Evolutionary conservation across 2,888 invertebrate genomes (phyloP), one percentile per base, ranked within the genome.

Genomic region (Polymixis flavicincta): DNA sequence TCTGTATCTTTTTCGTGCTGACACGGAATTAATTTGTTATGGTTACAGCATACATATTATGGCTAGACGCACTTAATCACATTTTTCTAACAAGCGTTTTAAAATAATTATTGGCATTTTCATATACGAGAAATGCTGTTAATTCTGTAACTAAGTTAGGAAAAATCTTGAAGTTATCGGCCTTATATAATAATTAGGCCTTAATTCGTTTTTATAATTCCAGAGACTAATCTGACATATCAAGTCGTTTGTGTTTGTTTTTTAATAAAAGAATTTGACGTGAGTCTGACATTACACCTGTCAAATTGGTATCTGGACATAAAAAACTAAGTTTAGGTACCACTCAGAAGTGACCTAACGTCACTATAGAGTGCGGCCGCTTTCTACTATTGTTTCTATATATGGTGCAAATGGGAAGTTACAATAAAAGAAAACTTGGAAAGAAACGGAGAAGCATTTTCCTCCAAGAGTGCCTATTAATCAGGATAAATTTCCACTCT

Each of bases 311-410:
- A 11, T 42, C 42, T 42, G 42, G 42, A 0, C 2, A 9, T 42
- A 42, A 42, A 42, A 11, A 42, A 42, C 11, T 0, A 11, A 42
- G 1, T 9, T 11, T 9, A 45, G 32, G 32, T 11, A 59, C 22
- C 22, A 32, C 28, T 57, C 0, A 13, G 2, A 59, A 59, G 22
- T 32, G 0, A 22, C 22, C 11, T 32, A 13, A 11, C 25, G 1
- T 14, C 42, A 7, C 1, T n/a, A 11, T 17, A 1, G 7, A 17
- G 6, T 7, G 19, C 2, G 4, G 4, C 19, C 1, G 0, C 28
- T 14, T 28, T 50, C 22, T 22, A n/a, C 32, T n/a, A 50, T 32
- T 11, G 37, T 37, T 37, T 37, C 32, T 22, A 28, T 32, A 0
- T 17, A 11, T 4, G 22, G 6, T 7, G 11, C 3, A 54, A 9